These are phyloP conservation scores for Tromatobia lineatoria DNA, from an alignment of 2,888 invertebrate species.

Conservation along the genomic window DNA sequence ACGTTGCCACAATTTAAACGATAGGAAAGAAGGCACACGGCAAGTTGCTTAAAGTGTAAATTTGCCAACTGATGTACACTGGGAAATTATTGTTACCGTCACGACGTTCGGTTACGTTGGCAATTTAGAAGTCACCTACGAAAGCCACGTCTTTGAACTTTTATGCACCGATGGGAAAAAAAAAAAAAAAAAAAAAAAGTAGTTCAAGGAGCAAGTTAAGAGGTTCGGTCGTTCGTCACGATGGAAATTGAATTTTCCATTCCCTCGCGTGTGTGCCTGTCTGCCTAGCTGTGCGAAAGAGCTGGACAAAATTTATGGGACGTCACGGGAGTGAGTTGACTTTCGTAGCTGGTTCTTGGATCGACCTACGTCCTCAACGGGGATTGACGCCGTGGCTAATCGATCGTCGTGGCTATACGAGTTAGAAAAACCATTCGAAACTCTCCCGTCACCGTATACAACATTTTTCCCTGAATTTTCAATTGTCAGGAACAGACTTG, in stretches of 20 bases:
- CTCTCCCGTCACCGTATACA: neutral
- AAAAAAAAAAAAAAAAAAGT: no score
- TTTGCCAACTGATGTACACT: no score
- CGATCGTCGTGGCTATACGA: conserved; percentile 47
- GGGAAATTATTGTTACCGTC: no score
- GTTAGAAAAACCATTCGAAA: conserved; percentile 55
- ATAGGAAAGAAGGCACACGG: no score
- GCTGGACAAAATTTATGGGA: conserved; percentile 76
- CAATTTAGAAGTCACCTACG: neutral
- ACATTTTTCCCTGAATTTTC: conserved; percentile 42
- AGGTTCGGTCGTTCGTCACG: conserved; percentile 74
- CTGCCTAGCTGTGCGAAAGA: conserved; percentile 63
- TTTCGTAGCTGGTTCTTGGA: conserved; percentile 51
- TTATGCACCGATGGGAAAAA: neutral
- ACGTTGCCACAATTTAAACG: no score
- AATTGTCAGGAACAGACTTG: conserved; percentile 48
- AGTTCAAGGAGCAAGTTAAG: neutral
- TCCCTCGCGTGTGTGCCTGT: conserved; percentile 13
- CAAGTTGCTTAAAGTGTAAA: no score
- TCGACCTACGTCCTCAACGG: conserved; percentile 10
- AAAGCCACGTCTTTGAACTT: neutral
- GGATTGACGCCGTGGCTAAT: conserved; percentile 54
- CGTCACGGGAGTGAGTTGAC: conserved; percentile 68
- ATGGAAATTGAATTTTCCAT: conserved; percentile 78
- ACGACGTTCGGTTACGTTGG: no score